A percentile compares a stretch with the other conserved stretches of the same genome.
phyloP scores from a whole-genome alignment of 1,140 invertebrate genomes.

The Hetaerina americana region DNA sequence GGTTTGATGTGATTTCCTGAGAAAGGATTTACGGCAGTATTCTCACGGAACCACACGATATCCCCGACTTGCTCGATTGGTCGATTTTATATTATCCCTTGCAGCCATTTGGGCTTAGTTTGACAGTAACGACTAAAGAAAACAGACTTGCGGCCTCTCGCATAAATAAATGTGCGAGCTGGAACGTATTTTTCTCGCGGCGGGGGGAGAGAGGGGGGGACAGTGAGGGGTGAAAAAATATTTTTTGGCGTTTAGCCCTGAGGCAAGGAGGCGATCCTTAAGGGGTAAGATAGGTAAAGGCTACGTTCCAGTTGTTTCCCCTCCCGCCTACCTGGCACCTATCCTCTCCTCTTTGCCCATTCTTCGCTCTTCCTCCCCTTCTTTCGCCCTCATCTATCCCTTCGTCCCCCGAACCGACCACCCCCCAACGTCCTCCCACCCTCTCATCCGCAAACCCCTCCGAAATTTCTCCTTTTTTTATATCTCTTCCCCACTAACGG shows the following conservation, averaged over 20 bases:
- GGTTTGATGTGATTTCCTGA: too few species aligned
- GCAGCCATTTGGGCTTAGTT: not conserved
- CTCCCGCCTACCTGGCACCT: not conserved
- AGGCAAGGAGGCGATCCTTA: not conserved
- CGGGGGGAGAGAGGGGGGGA: not conserved
- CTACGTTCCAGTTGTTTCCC: not conserved
- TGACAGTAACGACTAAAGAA: not conserved
- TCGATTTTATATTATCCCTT: not conserved
- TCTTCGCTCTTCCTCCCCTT: too few species aligned
- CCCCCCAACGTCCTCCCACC: too few species aligned
- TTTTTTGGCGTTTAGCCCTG: not conserved
- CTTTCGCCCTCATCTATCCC: too few species aligned
- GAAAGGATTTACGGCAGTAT: too few species aligned
- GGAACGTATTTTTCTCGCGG: not conserved
- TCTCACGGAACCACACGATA: too few species aligned
- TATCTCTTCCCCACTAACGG: not conserved
- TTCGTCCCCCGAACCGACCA: too few species aligned
- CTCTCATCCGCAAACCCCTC: not conserved
- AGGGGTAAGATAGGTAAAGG: not conserved
- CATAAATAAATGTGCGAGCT: not conserved
- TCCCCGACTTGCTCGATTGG: too few species aligned
- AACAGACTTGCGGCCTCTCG: not conserved
- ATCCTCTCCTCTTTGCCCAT: too few species aligned
- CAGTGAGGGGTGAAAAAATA: too few species aligned
- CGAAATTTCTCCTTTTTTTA: not conserved